phyloP scores from a whole-genome alignment of 2,113 vertebrate species.

The Nannobrachium achirus region DNA sequence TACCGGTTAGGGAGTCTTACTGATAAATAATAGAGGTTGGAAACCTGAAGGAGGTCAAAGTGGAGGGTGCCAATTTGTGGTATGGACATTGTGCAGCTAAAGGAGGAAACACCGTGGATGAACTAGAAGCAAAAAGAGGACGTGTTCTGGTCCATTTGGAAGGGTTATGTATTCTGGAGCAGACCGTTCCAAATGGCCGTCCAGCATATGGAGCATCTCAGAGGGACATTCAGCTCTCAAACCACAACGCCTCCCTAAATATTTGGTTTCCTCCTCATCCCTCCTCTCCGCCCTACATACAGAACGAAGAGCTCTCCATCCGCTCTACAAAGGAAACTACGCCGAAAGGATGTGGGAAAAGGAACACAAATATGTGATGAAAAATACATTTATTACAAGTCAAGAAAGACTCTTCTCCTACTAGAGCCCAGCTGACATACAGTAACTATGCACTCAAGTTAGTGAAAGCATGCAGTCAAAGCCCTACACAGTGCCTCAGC shows the following conservation, averaged over 20 bases:
- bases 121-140: constrained; percentile 28
- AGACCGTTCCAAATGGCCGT: constrained; percentile 37
- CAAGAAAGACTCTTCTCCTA: constrained; percentile 12
- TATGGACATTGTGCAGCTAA: not conserved
- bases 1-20: too few species aligned
- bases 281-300: constrained; percentile 13
- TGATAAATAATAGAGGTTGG: too few species aligned
- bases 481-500: constrained; percentile 8
- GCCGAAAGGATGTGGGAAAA: not conserved
- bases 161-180: constrained; percentile 36
- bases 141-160: constrained; percentile 44
- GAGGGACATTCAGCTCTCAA: constrained; percentile 44
- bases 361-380: constrained; percentile 4
- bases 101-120: not conserved
- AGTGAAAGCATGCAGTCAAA: constrained; percentile 5
- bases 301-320: constrained; percentile 19
- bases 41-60: too few species aligned
- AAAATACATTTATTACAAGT: constrained; percentile 7
- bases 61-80: too few species aligned
- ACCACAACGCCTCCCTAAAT: constrained; percentile 52
- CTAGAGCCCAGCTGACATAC: constrained; percentile 3
- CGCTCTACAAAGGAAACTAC: not conserved
- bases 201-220: constrained; percentile 55
- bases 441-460: constrained; percentile 23
- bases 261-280: constrained; percentile 42